Percentiles rank a stretch among this genome's conserved stretches.
phyloP scores from a whole-genome alignment of 2,888 invertebrate species.

The Scaptomyza parva region DNA sequence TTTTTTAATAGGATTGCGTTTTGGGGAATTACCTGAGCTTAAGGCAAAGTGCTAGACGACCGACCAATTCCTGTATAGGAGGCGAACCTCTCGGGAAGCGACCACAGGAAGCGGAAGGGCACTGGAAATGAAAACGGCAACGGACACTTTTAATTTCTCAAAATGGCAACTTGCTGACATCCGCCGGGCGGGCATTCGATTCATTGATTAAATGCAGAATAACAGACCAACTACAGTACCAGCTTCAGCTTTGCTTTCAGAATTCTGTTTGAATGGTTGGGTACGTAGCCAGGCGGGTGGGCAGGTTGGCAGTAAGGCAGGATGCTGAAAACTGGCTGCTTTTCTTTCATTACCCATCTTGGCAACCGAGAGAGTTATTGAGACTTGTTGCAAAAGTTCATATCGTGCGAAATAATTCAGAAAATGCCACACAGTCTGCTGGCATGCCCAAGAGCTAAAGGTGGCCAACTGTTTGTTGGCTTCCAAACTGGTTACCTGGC shows the following conservation, averaged over 20 bases:
- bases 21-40: conserved; percentile 71
- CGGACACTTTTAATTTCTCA: conserved; percentile 80
- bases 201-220: conserved; percentile 77
- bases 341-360: conserved; percentile 56
- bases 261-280: background rate
- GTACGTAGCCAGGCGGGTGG: background rate
- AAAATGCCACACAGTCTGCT: conserved; percentile 60
- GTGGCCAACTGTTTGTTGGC: conserved; percentile 38
- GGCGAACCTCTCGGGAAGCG: conserved; percentile 2
- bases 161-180: conserved; percentile 80
- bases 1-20: conserved; percentile 79
- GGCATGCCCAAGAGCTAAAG: conserved; percentile 41
- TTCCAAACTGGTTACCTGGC: conserved; percentile 37
- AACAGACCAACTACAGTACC: conserved; percentile 45
- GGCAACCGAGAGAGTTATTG: conserved; percentile 75
- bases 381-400: conserved; percentile 78
- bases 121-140: conserved; percentile 77
- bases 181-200: conserved; percentile 65
- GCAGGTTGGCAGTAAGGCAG: conserved; percentile 5
- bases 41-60: conserved; percentile 20
- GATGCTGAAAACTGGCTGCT: conserved; percentile 34
- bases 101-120: conserved; percentile 60
- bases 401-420: conserved; percentile 77
- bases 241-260: background rate
- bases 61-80: too few relatives aligned